These are phyloP conservation scores for Ormyrus nitidulus DNA, from an alignment of 2,888 invertebrate genomes.

Conservation along the genomic window DNA sequence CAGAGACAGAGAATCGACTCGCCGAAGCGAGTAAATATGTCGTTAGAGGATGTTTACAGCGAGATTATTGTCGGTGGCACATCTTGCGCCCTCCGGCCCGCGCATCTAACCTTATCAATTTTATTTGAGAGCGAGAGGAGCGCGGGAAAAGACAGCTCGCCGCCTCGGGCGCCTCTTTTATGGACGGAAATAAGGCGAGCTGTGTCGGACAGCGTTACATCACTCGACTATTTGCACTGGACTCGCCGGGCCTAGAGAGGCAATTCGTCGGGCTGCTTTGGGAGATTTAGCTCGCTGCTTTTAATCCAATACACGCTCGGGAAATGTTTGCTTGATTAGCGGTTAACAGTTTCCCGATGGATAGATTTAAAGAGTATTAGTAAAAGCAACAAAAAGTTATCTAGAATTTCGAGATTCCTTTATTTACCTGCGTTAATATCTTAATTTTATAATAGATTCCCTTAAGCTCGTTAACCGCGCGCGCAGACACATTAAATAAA, in stretches of 20 bases:
- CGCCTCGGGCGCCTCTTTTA: conserved; percentile 66
- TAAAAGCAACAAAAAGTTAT: too few species aligned
- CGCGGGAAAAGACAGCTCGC: conserved; percentile 54
- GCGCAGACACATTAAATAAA: conserved; percentile 1
- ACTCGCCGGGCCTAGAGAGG: conserved; percentile 39
- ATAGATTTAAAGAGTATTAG: too few species aligned
- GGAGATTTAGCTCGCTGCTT: conserved; percentile 39
- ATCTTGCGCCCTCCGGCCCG: conserved; percentile 65
- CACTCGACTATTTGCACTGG: conserved; percentile 22
- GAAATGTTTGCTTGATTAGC: conserved; percentile 12
- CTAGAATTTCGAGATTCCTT: too few species aligned
- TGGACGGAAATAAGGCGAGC: conserved; percentile 57
- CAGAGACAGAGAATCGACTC: conserved; percentile 62
- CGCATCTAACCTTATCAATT: conserved; percentile 66
- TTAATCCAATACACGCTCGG: conserved; percentile 22
- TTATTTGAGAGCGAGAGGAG: conserved; percentile 63
- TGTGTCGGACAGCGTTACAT: conserved; percentile 55
- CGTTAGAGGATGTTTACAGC: conserved; percentile 75
- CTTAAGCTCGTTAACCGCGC: too few species aligned
- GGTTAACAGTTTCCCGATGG: not conserved
- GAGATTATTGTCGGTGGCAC: conserved; percentile 75
- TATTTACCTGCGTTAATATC: too few species aligned
- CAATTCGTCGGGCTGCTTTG: conserved; percentile 53
- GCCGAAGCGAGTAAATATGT: conserved; percentile 73
- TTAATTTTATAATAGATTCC: too few species aligned